Base-by-base conservation (phyloP, 2,888 invertebrate genomes). In the Ypsolopha scabrella region DNA sequence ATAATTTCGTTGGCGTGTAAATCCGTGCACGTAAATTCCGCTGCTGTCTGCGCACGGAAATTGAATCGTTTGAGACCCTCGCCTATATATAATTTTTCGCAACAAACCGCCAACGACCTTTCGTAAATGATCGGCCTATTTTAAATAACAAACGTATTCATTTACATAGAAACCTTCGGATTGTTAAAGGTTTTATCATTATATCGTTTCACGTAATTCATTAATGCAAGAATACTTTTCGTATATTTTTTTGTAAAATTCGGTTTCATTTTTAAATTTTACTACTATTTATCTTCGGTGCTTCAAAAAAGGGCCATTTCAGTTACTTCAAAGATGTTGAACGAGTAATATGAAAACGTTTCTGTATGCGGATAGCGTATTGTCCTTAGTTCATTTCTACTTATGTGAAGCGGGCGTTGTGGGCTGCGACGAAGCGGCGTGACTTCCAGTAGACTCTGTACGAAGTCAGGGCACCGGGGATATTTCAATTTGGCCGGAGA, bases 401-500 rank as follows among this genome's bases (percentile, higher is more conserved):
- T 58, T 63, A 61, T 66, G 60, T 64, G 61, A 6, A 64, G 58
- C 54, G 50, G 41, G 52, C 55, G 56, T 52, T 54, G 44, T 24
- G 48, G 47, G 10, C 13, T 41, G 49, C n/a, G 36, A 41, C 45
- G 51, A 39, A 48, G 51, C 51, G 55, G 51, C 56, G 24, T 24
- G 24, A 24, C 24, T 24, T 24, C 24, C 24, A 24, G 24, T 24
- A 24, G 24, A 24, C 24, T 59, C 51, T 56, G 61, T 60, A 58
- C 60, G 66, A 65, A 70, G 68, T 65, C 67, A 64, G 59, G 65
- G 69, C 65, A 68, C 72, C 72, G 72, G 52, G 57, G 80, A 81
- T 83, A 86, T 86, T 86, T 86, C 85, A 86, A 86, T 85, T 86
- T 86, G 74, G 82, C 71, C 70, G 70, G 77, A 78, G 83, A 83